Evolutionary conservation across 2,888 invertebrate genomes (phyloP).

Genomic region (Dascillus cervinus): DNA sequence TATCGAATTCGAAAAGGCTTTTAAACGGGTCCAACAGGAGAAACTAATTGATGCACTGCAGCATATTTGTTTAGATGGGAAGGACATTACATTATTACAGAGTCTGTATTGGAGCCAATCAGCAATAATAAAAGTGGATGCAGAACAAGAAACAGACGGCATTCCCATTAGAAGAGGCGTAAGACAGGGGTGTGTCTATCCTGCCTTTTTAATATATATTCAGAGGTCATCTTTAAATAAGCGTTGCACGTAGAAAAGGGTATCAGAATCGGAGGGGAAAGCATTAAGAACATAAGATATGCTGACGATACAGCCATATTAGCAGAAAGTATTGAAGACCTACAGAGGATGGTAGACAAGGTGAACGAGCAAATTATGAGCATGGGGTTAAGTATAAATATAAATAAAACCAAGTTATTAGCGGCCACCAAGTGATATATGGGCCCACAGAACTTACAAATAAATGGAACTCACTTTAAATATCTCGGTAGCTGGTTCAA

Average conservation of each 20-base stretch:
- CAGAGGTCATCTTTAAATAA: too few species aligned
- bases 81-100: too few species aligned
- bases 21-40: too few species aligned
- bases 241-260: background rate
- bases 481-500: background rate
- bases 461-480: background rate
- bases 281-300: too few species aligned
- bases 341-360: slow-evolving; percentile 1
- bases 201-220: slow-evolving; percentile 3
- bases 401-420: slow-evolving; percentile 1
- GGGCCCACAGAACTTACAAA: too few species aligned
- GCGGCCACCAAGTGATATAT: too few species aligned
- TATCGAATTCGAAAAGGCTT: too few species aligned
- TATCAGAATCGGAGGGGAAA: too few species aligned
- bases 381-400: slow-evolving; percentile 1
- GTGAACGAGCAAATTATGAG: slow-evolving; percentile 1
- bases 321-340: slow-evolving; percentile 1
- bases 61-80: slow-evolving; percentile 1
- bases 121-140: too few species aligned
- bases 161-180: slow-evolving; percentile 3
- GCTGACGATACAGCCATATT: slow-evolving; percentile 1
- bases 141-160: slow-evolving; percentile 1
- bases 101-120: slow-evolving; percentile 1
- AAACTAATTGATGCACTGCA: too few species aligned
- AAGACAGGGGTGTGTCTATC: too few species aligned